These are phyloP conservation scores for Mionectes macconnelli DNA, from an alignment of 2,113 vertebrate genomes.

Conservation along the genomic window DNA sequence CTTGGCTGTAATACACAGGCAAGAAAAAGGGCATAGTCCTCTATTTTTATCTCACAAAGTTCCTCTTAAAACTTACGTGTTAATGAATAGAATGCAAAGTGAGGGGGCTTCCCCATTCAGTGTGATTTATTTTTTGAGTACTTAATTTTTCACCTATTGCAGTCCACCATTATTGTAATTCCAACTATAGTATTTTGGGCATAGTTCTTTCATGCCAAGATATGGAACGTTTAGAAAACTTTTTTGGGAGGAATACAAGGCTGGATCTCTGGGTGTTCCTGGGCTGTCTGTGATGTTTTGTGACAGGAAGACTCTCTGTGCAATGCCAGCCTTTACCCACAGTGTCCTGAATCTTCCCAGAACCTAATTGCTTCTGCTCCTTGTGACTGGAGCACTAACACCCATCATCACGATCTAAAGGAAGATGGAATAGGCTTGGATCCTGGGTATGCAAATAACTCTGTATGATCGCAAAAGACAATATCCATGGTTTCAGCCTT, in stretches of 20 bases:
- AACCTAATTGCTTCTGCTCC: not conserved
- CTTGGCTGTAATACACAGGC: not conserved
- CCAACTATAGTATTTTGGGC: not conserved
- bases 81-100: not conserved
- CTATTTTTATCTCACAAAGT: not conserved
- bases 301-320: not conserved
- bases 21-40: not conserved
- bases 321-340: not conserved
- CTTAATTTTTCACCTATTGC: not conserved
- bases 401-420: not conserved
- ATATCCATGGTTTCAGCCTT: not conserved
- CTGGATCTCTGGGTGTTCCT: not conserved
- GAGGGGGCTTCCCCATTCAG: not conserved
- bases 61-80: not conserved
- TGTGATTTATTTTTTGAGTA: not conserved
- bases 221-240: not conserved
- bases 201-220: not conserved
- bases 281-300: not conserved
- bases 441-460: not conserved
- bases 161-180: not conserved
- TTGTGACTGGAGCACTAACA: not conserved
- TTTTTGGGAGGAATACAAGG: not conserved
- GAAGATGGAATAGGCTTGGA: not conserved
- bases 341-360: not conserved
- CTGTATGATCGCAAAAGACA: accelerated